Conservation (phyloP, 2,113 vertebrate genomes). For the Ctenodactylus gundi region DNA sequence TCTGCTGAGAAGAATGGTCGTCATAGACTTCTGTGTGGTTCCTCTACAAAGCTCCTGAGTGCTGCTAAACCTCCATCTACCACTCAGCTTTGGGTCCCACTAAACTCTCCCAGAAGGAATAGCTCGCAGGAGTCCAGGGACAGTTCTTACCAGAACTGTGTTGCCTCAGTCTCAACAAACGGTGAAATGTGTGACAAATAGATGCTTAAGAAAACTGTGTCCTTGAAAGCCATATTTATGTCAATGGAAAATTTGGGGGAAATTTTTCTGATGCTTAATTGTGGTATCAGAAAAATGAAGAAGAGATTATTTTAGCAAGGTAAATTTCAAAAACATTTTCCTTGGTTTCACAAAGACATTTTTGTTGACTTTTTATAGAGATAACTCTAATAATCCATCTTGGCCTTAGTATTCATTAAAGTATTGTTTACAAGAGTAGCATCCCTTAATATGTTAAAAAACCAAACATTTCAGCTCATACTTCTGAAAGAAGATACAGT, state of each 20-base stretch:
- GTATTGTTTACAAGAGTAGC: constrained; percentile 89
- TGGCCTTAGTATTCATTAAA: constrained; percentile 81
- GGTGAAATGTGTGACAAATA: constrained; percentile 81
- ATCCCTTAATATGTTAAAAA: constrained; percentile 84
- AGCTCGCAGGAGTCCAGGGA: constrained; percentile 60
- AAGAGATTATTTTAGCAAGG: constrained; percentile 72
- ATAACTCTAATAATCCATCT: constrained; percentile 78
- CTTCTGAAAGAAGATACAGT: constrained; percentile 81
- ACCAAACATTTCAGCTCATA: constrained; percentile 85
- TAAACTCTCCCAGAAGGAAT: constrained; percentile 76
- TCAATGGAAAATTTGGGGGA: constrained; percentile 71
- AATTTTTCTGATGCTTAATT: constrained; percentile 67
- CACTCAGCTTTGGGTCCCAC: constrained; percentile 56
- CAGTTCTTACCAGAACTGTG: neutral
- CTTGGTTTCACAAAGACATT: constrained; percentile 68
- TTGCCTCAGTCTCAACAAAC: constrained; percentile 76
- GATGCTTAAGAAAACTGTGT: constrained; percentile 55
- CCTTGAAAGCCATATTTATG: constrained; percentile 66
- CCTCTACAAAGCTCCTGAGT: constrained; percentile 80
- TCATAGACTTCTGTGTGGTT: constrained; percentile 81
- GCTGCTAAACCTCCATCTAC: constrained; percentile 68
- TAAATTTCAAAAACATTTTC: constrained; percentile 72
- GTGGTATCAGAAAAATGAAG: constrained; percentile 71
- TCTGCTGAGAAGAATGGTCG: constrained; percentile 85
- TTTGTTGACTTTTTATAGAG: constrained; percentile 74